Evolutionary conservation across 2,888 invertebrate species (phyloP).

Genomic region (Deilephila porcellus): DNA sequence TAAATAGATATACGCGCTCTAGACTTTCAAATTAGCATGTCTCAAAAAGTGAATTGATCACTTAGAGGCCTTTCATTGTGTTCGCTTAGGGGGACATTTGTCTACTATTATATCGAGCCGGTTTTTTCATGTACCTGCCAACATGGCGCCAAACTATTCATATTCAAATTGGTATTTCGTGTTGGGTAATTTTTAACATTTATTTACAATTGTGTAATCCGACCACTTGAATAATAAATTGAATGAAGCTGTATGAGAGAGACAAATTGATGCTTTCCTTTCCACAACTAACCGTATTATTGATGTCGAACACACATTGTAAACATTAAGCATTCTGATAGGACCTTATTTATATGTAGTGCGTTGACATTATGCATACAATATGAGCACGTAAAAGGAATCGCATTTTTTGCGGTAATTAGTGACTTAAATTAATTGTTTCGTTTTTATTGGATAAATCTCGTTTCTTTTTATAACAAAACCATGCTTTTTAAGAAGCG

Average conservation of each 20-base stretch:
- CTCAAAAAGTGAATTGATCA: constrained; percentile 74
- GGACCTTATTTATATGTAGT: background rate
- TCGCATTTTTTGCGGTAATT: constrained; percentile 1
- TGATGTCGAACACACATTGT: constrained; percentile 46
- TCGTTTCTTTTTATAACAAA: background rate
- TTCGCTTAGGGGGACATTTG: constrained; percentile 76
- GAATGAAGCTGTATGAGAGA: constrained; percentile 63
- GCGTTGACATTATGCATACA: background rate
- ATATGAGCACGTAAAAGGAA: background rate
- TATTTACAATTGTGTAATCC: constrained; percentile 79
- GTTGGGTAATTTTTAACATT: constrained; percentile 80
- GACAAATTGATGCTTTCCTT: constrained; percentile 64
- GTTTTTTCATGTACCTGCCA: constrained; percentile 82
- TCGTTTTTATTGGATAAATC: too few species aligned
- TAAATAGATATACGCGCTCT: constrained; percentile 65
- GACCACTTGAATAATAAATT: constrained; percentile 66
- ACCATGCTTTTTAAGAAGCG: too few species aligned
- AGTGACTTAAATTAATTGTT: background rate
- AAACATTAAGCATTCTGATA: background rate
- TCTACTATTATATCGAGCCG: constrained; percentile 80
- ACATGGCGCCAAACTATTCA: constrained; percentile 83
- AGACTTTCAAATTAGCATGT: constrained; percentile 79
- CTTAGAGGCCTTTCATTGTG: constrained; percentile 77
- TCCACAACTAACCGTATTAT: constrained; percentile 55
- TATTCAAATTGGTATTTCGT: constrained; percentile 80